phyloP scores from a whole-genome alignment of 2,797 vertebrate genomes.

The Coilia nasus region DNA sequence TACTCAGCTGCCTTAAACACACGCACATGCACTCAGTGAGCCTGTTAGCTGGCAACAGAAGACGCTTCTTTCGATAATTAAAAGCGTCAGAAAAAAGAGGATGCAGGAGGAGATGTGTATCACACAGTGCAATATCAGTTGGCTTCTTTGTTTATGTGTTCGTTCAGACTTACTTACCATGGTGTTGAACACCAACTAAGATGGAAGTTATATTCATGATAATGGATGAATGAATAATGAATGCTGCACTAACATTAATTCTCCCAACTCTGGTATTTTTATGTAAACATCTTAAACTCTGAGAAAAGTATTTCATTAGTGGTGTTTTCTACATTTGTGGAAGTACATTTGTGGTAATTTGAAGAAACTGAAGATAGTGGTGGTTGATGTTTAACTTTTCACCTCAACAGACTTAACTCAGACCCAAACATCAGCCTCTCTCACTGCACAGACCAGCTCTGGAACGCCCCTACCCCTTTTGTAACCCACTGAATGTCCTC shows the following conservation, averaged over 20 bases:
- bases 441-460: slow-evolving; percentile 18
- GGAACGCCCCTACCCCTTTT: slow-evolving; percentile 35
- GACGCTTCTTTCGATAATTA: background rate
- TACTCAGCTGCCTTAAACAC: background rate
- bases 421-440: slow-evolving; percentile 19
- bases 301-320: no score
- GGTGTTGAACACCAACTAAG: background rate
- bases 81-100: background rate
- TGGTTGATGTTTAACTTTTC: background rate
- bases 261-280: no score
- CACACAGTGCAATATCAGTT: background rate
- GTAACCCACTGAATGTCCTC: slow-evolving; percentile 76
- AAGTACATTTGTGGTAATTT: background rate
- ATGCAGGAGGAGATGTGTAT: background rate
- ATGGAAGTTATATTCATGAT: background rate
- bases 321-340: no score
- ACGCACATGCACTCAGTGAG: background rate
- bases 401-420: background rate
- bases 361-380: background rate
- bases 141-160: background rate
- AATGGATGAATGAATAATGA: background rate
- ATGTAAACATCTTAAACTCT: no score
- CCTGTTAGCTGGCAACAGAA: background rate
- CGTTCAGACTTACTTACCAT: background rate
- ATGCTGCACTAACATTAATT: no score